Evolutionary conservation across 2,113 vertebrate genomes (phyloP), one percentile per base, ranked within the genome.

Genomic region (Hyperopisus bebe): DNA sequence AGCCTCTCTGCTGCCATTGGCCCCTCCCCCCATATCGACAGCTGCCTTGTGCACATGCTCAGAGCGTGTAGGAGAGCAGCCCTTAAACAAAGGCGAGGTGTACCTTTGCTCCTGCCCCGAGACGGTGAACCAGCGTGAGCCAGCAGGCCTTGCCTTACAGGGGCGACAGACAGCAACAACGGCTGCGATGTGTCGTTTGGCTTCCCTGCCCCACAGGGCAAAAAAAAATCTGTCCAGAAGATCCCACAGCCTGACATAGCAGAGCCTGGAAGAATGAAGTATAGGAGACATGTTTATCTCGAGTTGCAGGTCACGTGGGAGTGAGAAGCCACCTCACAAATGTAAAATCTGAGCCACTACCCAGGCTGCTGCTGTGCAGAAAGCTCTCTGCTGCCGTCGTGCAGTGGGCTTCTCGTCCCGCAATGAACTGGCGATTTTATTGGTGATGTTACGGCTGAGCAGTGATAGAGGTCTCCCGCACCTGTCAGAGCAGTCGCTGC

Each of bases 21-120:
- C 80, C 84, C 70, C 70, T 31, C 83, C 82, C 82, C 19, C 89
- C 27, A n/a, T 87, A 80, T 93, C 93, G 90, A 93, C 91, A 94
- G 93, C 88, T 46, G 91, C 74, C 88, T 92, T 91, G 91, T 90
- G 92, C 95, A 94, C 92, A 92, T 95, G 95, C 95, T 93, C 91
- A 90, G 58, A 93, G 92, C 92, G 92, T 91, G 93, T 93, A 93
- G 95, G 94, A 94, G 94, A 94, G 95, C 5, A n/a, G 93, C 93
- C 93, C 94, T 94, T 82, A 51, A 94, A 94, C 53, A 46, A 94
- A 95, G 94, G 48, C 5, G 94, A 93, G 94, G 90, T 89, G 90
- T 93, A 92, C 93, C 50, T 35, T 31, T n/a, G 47, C 27, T n/a
- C 46, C 83, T 85, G 19, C 10, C 46, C 88, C 88, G 39, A 51